Base-by-base conservation (phyloP, 2,888 invertebrate genomes). In the Phaedon cochleariae region DNA sequence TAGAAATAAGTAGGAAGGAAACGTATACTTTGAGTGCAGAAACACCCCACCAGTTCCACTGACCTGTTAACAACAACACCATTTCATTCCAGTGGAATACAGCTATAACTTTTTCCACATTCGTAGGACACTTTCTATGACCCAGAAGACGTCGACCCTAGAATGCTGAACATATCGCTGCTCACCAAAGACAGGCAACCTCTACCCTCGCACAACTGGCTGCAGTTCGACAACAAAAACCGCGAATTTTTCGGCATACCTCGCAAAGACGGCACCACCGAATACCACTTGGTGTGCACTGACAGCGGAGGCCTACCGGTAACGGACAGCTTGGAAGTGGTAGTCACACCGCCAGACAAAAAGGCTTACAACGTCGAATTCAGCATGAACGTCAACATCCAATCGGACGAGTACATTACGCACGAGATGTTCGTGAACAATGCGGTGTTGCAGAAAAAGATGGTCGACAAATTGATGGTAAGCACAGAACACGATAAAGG, bases 161-260 rank as follows among this genome's bases (percentile, higher is more conserved):
- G 90, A 48, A 87, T 89, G 73, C 85, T 97, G 70, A 89, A 88
- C 49, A 86, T 97, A 70, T 88, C 90, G 0, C 85, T 96, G 0
- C 86, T 92, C 52, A 92, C 92, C 65, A 89, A 88, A 71, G 92
- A 94, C 74, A 87, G 92, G 62, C 87, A 87, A 4, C 86, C 88
- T 53, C 85, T 95, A 22, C 88, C 89, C 5, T 77, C 86, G 0
- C 85, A 88, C 12, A 90, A 92, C 80, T 97, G 97, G 96, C 83
- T 97, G 69, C 95, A 95, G 82, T 95, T 96, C 80, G 95, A 97
- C 81, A 86, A 87, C 1, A 92, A 92, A 77, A 95, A 94, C 84
- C 92, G 94, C 77, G 95, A 94, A 84, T 93, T 97, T 84, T 94
- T 90, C 80, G 96, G 96, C 0, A 87, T 97, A 59, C 85, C 88